Percentiles rank a stretch among this genome's conserved stretches.
phyloP scores from a whole-genome alignment of 2,797 vertebrate species.

The Microchirus variegatus region DNA sequence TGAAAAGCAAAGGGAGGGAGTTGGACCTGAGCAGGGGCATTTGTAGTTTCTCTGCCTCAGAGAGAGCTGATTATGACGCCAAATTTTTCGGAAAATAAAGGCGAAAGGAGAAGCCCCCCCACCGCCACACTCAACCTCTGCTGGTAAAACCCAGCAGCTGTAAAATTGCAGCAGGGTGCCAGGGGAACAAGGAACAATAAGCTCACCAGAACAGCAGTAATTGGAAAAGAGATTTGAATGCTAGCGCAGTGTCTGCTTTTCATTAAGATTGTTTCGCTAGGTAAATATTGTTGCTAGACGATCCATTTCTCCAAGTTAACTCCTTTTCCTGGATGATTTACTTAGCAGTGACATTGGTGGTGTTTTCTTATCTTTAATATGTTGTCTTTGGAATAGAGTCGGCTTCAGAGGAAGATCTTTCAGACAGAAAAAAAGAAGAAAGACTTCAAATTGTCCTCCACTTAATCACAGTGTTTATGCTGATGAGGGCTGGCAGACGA shows the following conservation, averaged over 20 bases:
- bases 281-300: conserved; percentile 67
- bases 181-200: conserved; percentile 68
- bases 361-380: conserved; percentile 45
- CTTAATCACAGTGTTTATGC: conserved; percentile 7
- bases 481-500: conserved; percentile 9
- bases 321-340: conserved; percentile 28
- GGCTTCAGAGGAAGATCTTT: conserved; percentile 19
- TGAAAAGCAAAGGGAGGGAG: background rate
- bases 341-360: conserved; percentile 23
- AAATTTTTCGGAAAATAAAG: conserved; percentile 44
- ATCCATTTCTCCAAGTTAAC: conserved; percentile 40
- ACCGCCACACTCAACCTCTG: background rate
- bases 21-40: conserved; percentile 12
- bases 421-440: conserved; percentile 10
- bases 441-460: background rate
- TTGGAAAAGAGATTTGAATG: conserved; percentile 62
- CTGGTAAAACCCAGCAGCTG: conserved; percentile 70
- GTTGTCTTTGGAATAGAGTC: conserved; percentile 37
- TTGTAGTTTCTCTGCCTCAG: conserved; percentile 22
- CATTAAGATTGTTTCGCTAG: conserved; percentile 66
- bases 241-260: conserved; percentile 58
- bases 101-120: conserved; percentile 12
- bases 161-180: conserved; percentile 71
- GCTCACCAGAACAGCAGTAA: conserved; percentile 69
- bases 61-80: conserved; percentile 11